A percentile compares a stretch with the other conserved stretches of the same genome.
phyloP scores from a whole-genome alignment of 2,888 invertebrate species.

The Chaetogeoica ovagalla region DNA sequence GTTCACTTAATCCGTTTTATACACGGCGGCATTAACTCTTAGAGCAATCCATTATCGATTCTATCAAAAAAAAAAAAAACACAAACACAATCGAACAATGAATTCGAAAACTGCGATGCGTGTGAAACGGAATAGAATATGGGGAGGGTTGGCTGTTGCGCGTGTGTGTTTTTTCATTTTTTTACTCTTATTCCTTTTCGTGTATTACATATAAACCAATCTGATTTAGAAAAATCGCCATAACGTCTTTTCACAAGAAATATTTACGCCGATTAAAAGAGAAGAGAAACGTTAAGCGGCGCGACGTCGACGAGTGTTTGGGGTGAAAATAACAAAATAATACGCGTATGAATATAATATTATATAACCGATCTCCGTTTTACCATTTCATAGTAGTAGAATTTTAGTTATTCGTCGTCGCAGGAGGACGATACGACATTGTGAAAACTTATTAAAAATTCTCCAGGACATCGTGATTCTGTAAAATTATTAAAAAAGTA shows the following conservation, averaged over 20 bases:
- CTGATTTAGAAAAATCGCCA: conserved; percentile 16
- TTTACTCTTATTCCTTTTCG: not conserved
- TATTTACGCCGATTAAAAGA: not conserved
- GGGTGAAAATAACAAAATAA: not conserved
- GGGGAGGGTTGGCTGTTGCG: not conserved
- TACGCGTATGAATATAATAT: too few relatives aligned
- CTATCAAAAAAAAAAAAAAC: not conserved
- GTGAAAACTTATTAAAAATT: too few relatives aligned
- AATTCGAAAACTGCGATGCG: not conserved
- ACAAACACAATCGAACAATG: too few relatives aligned
- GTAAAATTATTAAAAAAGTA: too few relatives aligned
- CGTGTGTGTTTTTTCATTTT: not conserved
- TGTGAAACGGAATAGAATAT: not conserved
- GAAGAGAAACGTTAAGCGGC: not conserved
- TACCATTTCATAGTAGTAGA: not conserved
- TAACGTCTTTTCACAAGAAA: conserved; percentile 14
- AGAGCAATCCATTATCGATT: conserved; percentile 10
- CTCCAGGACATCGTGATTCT: too few relatives aligned
- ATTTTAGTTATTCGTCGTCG: too few relatives aligned
- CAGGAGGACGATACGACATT: too few relatives aligned
- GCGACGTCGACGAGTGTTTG: not conserved
- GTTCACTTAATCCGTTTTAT: not conserved
- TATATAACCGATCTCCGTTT: not conserved
- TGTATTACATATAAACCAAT: not conserved
- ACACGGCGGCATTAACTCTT: not conserved